Evolutionary conservation across 2,888 invertebrate species (phyloP).

Genomic region (Thysanoteuthis rhombus): DNA sequence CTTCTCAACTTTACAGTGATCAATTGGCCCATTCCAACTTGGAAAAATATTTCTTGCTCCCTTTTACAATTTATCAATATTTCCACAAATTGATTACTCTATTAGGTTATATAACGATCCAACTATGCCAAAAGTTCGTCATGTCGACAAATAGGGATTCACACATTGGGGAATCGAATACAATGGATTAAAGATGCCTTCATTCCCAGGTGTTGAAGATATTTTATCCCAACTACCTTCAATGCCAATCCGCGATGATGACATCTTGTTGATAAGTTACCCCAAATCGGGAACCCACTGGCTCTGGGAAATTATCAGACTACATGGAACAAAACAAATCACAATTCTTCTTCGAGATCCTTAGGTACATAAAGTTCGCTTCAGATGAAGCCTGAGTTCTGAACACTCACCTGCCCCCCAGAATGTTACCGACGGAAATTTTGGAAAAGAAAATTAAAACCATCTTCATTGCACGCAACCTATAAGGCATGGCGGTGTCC

Average conservation of each 20-base stretch:
- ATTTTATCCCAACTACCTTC: neutral
- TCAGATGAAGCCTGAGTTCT: constrained; percentile 12
- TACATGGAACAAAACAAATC: constrained; percentile 13
- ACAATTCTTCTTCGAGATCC: constrained; percentile 22
- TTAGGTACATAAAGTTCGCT: neutral
- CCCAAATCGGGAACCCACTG: constrained; percentile 22
- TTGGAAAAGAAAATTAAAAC: constrained; percentile 15
- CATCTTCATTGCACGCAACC: constrained; percentile 17
- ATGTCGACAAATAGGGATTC: neutral
- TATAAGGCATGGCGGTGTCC: constrained; percentile 31
- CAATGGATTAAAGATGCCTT: neutral
- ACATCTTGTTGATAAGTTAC: neutral
- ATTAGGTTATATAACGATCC: no score
- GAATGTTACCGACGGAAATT: neutral
- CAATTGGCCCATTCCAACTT: no score
- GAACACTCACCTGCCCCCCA: constrained; percentile 14
- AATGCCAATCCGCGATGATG: neutral
- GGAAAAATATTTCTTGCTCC: no score
- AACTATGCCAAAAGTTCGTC: neutral
- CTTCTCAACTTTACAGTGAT: no score
- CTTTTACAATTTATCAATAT: no score
- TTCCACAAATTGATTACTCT: no score
- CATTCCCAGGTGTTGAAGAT: neutral
- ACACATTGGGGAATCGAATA: neutral
- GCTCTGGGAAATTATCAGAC: constrained; percentile 29